Conservation (phyloP, 2,888 invertebrate genomes). For the Acleris literana region DNA sequence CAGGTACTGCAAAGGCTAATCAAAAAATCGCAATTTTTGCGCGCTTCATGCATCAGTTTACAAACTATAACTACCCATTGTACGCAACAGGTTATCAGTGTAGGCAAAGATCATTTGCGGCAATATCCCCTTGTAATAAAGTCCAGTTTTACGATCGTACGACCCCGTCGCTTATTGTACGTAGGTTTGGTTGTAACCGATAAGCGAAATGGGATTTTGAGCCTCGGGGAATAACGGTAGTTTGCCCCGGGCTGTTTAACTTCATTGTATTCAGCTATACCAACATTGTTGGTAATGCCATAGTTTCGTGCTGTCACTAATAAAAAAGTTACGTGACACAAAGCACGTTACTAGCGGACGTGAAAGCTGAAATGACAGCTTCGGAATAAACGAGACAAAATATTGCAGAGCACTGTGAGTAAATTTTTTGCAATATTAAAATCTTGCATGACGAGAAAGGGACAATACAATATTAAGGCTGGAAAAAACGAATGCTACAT, state of each 20-base stretch:
- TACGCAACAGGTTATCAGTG: conserved; percentile 31
- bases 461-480: too few species aligned
- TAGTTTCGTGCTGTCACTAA: conserved; percentile 25
- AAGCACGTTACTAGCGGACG: neutral
- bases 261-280: conserved; percentile 63
- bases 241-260: conserved; percentile 48
- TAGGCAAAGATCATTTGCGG: neutral
- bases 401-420: neutral
- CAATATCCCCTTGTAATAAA: conserved; percentile 5
- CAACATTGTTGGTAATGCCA: conserved; percentile 32
- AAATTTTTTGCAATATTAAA: too few species aligned
- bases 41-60: conserved; percentile 30
- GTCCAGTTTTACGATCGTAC: conserved; percentile 11
- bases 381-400: neutral
- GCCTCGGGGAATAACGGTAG: conserved; percentile 55
- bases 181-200: conserved; percentile 51
- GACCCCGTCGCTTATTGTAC: conserved; percentile 30
- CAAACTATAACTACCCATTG: conserved; percentile 29
- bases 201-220: conserved; percentile 66
- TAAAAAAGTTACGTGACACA: conserved; percentile 20
- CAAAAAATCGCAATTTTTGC: conserved; percentile 32
- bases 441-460: too few species aligned
- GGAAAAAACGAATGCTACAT: too few species aligned
- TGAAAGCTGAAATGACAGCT: neutral
- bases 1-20: conserved; percentile 9